A percentile compares a stretch with the other conserved stretches of the same genome.
Conservation (phyloP, 2,888 invertebrate species). For the Leptopterna dolabrata region DNA sequence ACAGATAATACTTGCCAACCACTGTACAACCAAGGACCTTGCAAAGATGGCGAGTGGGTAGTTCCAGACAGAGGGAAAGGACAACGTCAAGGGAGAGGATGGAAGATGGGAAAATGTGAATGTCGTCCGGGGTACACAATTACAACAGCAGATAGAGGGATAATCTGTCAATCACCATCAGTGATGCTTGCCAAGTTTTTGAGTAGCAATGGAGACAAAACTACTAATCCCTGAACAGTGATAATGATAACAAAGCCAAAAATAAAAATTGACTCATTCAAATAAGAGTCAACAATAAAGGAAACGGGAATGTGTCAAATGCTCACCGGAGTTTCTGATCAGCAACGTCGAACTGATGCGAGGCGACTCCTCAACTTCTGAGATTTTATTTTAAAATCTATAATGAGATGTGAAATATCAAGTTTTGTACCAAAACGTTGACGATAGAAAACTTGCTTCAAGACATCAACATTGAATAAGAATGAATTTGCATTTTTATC, state of each 20-base stretch:
- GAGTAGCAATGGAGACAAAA: slow-evolving; percentile 15
- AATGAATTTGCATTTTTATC: no score
- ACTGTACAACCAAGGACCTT: slow-evolving; percentile 82
- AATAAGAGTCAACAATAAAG: neutral
- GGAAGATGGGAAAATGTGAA: slow-evolving; percentile 72
- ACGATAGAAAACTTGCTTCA: no score
- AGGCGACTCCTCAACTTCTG: no score
- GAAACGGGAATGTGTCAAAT: neutral
- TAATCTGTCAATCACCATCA: slow-evolving; percentile 50
- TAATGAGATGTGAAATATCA: no score
- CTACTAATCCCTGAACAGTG: neutral
- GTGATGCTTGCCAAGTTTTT: slow-evolving; percentile 47
- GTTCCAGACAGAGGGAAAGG: slow-evolving; percentile 70
- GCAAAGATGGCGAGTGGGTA: slow-evolving; percentile 78
- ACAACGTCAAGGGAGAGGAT: slow-evolving; percentile 62
- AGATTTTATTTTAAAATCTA: no score
- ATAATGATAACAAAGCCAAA: neutral
- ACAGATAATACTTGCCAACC: slow-evolving; percentile 79
- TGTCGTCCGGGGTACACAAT: slow-evolving; percentile 76
- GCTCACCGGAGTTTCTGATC: neutral
- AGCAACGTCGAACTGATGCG: neutral
- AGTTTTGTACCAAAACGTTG: no score
- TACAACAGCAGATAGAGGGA: slow-evolving; percentile 55
- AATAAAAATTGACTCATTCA: neutral
- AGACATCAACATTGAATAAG: no score